These are phyloP conservation scores for Ornithorhynchus anatinus DNA, from an alignment of 2,113 vertebrate genomes.

Conservation along the genomic window DNA sequence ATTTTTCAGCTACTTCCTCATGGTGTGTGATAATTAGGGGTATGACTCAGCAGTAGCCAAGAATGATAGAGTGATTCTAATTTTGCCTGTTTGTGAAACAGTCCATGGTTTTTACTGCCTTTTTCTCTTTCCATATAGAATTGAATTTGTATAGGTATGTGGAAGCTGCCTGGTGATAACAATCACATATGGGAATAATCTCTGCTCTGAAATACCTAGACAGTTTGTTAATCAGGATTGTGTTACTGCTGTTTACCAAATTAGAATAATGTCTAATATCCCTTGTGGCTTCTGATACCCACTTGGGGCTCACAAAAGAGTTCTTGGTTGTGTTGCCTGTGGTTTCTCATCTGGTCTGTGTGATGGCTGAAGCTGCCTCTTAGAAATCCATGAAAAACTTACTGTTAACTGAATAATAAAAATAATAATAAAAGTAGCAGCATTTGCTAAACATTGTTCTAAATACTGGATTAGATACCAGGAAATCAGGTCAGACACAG, in stretches of 20 bases:
- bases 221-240: conserved; percentile 40
- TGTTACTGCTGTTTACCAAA: conserved; percentile 38
- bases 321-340: conserved; percentile 35
- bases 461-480: no score
- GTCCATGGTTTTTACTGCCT: background rate
- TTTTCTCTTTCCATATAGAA: no score
- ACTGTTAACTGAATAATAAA: no score
- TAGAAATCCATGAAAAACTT: conserved; percentile 39
- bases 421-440: no score
- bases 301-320: conserved; percentile 14
- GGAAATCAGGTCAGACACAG: no score
- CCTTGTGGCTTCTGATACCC: conserved; percentile 16
- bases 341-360: conserved; percentile 35
- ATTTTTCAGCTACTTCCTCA: background rate
- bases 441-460: no score
- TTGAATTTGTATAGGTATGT: no score
- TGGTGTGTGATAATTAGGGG: background rate
- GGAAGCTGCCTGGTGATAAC: background rate
- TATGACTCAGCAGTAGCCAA: background rate
- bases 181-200: background rate
- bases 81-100: background rate
- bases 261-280: conserved; percentile 30
- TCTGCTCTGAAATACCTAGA: conserved; percentile 18
- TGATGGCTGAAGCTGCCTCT: conserved; percentile 11
- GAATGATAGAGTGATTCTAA: background rate